Base-by-base conservation (phyloP, 2,113 vertebrate genomes). In the Pogona vitticeps region DNA sequence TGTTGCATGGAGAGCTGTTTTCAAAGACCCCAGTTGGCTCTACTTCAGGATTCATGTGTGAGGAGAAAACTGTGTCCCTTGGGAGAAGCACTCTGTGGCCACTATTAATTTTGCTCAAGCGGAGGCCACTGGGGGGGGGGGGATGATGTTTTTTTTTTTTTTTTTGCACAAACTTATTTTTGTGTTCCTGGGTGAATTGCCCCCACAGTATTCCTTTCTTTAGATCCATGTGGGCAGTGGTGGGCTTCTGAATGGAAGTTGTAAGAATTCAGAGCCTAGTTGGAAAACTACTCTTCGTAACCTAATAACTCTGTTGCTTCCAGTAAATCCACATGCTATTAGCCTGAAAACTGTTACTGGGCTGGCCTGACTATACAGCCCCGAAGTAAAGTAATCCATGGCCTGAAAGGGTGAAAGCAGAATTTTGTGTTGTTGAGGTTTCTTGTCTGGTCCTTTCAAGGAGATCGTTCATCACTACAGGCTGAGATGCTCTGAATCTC, bases 1-100 rank as follows among this genome's bases (percentile, higher is more conserved):
- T 88, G 67, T 14, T 59, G 84, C 36, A 1, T 46, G 85, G 84
- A 28, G 83, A 90, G 88, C 1, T 58, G 76, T 85, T 92, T n/a
- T 42, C 79, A 20, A 59, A 89, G 59, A 68, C 13, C 33, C 58
- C 61, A 61, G 63, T 85, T 84, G 9, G 78, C 21, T 82, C 23
- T 36, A 88, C 87, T 23, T 88, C 0, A 70, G 80, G 42, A 80
- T 68, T 3, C 89, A 52, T 68, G 79, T 56, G 68, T 59, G 2
- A 31, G 87, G 83, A 5, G 17, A 17, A 23, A 83, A 0, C 13
- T 1, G 3, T 0, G 40, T 85, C 76, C 10, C 18, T 0, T 38
- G 83, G 1, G 56, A 17, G 59, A 38, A 15, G 33, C 38, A 67
- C 3, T 8, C 40, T n/a, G 26, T 31, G 70, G 20, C 23, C 36